Evolutionary conservation across 2,888 invertebrate species (phyloP), one percentile per base, ranked within the genome.

Genomic region (Zele albiditarsus): DNA sequence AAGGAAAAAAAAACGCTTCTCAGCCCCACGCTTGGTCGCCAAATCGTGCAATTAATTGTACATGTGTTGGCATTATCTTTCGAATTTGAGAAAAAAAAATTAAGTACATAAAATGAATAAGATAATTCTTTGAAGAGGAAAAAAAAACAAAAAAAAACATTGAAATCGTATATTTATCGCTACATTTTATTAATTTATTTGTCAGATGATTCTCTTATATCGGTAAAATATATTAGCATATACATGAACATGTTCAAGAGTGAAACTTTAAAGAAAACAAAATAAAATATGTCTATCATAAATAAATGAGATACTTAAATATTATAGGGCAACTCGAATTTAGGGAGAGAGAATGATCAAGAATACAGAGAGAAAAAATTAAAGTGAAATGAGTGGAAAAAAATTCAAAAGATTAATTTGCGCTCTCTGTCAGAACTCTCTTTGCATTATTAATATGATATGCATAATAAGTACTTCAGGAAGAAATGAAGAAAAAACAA

Each of bases 361-460:
- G 49, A 49, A 28, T 68, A 65, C 31, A 60, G 31, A 46, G 23
- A 46, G 28, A 60, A 70, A 72, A 72, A 53, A 65, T n/a, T 31
- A 4, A 49, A 28, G 23, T 20, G 25, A 67, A 62, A 66, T 53
- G 42, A 67, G n/a, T 62, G 25, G 63, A 65, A 66, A 33, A 69
- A 33, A 46, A 63, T 23, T n/a, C 69, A 77, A 73, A 74, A 68
- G 28, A 58, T 79, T 81, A 82, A 84, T 84, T 80, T 81, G 82
- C 84, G 84, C 83, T 86, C 85, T 83, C 83, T 85, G 84, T 82
- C 82, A 85, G 82, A 82, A 84, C 83, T 87, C 85, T 86, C 85
- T 87, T 84, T 84, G 83, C 81, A 86, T 86, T 84, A 84, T 84
- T 84, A 86, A 84, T 85, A 83, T 85, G 84, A 85, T 58, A 78